Evolutionary conservation across 1,140 invertebrate species (phyloP), one percentile per base, ranked within the genome.

Genomic region (Sinonovacula constricta): DNA sequence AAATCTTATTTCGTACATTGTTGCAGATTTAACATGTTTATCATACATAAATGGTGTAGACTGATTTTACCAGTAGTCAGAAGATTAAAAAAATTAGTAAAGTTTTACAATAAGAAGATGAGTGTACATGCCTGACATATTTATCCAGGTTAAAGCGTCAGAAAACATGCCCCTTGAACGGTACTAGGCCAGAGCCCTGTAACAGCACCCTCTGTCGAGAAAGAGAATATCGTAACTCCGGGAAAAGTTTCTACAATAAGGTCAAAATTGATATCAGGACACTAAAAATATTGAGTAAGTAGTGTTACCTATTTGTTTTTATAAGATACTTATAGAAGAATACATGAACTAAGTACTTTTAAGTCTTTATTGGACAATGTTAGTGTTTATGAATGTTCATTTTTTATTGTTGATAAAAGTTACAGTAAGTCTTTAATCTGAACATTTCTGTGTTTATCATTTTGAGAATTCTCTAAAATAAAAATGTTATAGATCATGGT

Each of bases 141-240:
- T 84, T 83, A 80, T 85, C 91, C 81, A 95, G 95, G 81, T 88
- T 96, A 39, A 90, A 90, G 31, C 86, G 93, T 77, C 93, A 94
- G n/a, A 91, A 93, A 68, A 93, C 92, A 0, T 96, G 95, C 88
- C 95, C 95, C 0, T 92, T 92, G 80, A 91, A 93, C 82, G 94
- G 94, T 3, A 87, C 91, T 60, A 89, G 94, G 26, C 92, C 92
- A 76, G 93, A 68, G 18, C 94, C 34, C 91, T 91, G 51, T 95
- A 94, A 14, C 28, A 79, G 79, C 49, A 72, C 69, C 80, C 88
- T 93, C 18, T 96, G 95, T 85, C 89, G 92, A 45, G 83, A 91
- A 62, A 92, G 94, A 81, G 66, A 88, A 3, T 91, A 92, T 81
- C 81, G 87, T 2, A 88, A 88, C 57, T 85, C 91, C 51, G 93